Evolutionary conservation across 2,888 invertebrate genomes (phyloP).

Genomic region (Melanostoma mellinum): DNA sequence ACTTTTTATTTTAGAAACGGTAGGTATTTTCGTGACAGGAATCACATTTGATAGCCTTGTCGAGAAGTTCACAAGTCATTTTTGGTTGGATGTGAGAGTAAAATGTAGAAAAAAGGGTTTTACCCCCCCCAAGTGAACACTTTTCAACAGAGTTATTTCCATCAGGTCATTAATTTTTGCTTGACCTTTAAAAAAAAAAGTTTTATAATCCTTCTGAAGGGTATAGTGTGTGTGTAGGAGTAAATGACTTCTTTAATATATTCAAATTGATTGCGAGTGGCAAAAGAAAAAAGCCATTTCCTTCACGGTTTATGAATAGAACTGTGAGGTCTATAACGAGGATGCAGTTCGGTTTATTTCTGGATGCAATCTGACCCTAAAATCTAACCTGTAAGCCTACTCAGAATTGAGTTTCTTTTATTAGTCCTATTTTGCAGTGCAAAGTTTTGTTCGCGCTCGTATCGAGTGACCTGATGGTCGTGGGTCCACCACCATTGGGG

Average conservation of each 20-base stretch:
- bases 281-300: slow-evolving; percentile 37
- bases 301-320: slow-evolving; percentile 32
- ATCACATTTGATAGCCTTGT: slow-evolving; percentile 56
- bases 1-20: slow-evolving; percentile 52
- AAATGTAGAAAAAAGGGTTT: slow-evolving; percentile 10
- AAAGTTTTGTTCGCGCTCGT: slow-evolving; percentile 39
- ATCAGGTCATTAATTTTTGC: slow-evolving; percentile 69
- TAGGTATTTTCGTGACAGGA: slow-evolving; percentile 64
- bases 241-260: slow-evolving; percentile 38
- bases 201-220: slow-evolving; percentile 22
- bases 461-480: slow-evolving; percentile 61
- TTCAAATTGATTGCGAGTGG: slow-evolving; percentile 48
- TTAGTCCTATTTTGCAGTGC: slow-evolving; percentile 1
- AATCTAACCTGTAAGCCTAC: slow-evolving; percentile 64
- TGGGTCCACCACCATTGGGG: slow-evolving; percentile 55
- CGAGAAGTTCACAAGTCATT: slow-evolving; percentile 61
- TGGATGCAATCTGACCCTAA: slow-evolving; percentile 56
- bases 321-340: slow-evolving; percentile 15
- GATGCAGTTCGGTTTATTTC: slow-evolving; percentile 42
- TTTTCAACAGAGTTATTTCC: slow-evolving; percentile 52
- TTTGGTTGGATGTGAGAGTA: slow-evolving; percentile 20
- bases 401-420: slow-evolving; percentile 40
- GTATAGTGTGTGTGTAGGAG: slow-evolving; percentile 24
- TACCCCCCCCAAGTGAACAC: slow-evolving; percentile 15
- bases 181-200: slow-evolving; percentile 57